Conservation (phyloP, 1,140 invertebrate genomes). For the Cherax quadricarinatus region DNA sequence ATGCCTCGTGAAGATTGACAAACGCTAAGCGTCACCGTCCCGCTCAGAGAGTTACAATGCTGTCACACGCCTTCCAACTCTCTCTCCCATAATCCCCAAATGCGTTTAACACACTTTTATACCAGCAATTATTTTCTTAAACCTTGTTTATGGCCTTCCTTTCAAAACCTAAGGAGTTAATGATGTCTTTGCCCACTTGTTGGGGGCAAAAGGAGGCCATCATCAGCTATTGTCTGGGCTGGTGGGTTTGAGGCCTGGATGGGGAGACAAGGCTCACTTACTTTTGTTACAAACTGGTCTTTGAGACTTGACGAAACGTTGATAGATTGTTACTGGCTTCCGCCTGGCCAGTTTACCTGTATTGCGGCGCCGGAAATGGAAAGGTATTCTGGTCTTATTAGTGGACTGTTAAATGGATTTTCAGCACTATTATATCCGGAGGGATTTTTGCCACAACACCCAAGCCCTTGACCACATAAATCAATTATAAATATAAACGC, state of each 20-base stretch:
- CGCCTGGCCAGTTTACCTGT: not conserved
- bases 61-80: not conserved
- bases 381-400: conserved; percentile 30
- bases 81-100: conserved; percentile 1
- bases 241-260: not conserved
- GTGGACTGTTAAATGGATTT: not conserved
- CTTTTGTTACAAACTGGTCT: not conserved
- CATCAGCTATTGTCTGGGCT: not conserved
- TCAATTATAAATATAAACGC: too few species aligned
- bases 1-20: not conserved
- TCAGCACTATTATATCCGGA: conserved; percentile 22
- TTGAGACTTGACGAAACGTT: not conserved
- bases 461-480: too few species aligned
- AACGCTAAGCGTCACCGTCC: not conserved
- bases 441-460: not conserved
- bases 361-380: conserved; percentile 5
- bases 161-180: conserved; percentile 31
- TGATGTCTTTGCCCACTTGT: conserved; percentile 45
- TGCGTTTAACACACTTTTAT: conserved; percentile 37
- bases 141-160: conserved; percentile 20
- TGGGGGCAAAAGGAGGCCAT: not conserved
- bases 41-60: not conserved
- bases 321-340: not conserved
- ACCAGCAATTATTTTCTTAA: conserved; percentile 38
- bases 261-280: not conserved